These are phyloP conservation scores for Eudemis profundana DNA, from an alignment of 2,888 invertebrate species.

Conservation along the genomic window DNA sequence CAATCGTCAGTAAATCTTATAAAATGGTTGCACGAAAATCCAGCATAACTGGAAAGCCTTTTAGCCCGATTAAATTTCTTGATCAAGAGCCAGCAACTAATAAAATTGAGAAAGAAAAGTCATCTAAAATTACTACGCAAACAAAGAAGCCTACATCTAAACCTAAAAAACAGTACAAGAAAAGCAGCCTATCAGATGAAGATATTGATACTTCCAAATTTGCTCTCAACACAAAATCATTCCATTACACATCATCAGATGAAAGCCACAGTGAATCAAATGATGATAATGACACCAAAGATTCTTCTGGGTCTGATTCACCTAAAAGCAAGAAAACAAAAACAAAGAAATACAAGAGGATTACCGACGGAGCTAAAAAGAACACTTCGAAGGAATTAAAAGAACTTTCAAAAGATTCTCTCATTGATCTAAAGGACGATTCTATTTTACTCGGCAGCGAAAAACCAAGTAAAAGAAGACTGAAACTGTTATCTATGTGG, in stretches of 20 bases:
- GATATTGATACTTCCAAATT: conserved; percentile 78
- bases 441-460: conserved; percentile 67
- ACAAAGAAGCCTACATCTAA: conserved; percentile 62
- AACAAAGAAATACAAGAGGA: conserved; percentile 76
- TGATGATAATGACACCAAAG: conserved; percentile 77
- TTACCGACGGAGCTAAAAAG: conserved; percentile 72
- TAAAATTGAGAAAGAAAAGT: conserved; percentile 57
- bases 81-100: conserved; percentile 63
- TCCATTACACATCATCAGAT: conserved; percentile 75
- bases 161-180: conserved; percentile 66
- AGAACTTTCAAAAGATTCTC: conserved; percentile 78
- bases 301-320: conserved; percentile 74
- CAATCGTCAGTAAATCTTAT: conserved; percentile 80
- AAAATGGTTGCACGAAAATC: conserved; percentile 84
- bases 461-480: conserved; percentile 80
- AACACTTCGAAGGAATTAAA: conserved; percentile 75
- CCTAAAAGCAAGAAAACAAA: conserved; percentile 71
- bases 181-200: conserved; percentile 70
- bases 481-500: conserved; percentile 89
- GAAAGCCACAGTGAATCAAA: conserved; percentile 79
- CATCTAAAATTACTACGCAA: conserved; percentile 51
- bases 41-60: conserved; percentile 81
- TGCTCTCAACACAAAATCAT: conserved; percentile 69
- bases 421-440: conserved; percentile 76
- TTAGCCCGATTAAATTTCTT: conserved; percentile 76